Evolutionary conservation across 2,797 vertebrate species (phyloP).

Genomic region (Xiphophorus birchmanni): DNA sequence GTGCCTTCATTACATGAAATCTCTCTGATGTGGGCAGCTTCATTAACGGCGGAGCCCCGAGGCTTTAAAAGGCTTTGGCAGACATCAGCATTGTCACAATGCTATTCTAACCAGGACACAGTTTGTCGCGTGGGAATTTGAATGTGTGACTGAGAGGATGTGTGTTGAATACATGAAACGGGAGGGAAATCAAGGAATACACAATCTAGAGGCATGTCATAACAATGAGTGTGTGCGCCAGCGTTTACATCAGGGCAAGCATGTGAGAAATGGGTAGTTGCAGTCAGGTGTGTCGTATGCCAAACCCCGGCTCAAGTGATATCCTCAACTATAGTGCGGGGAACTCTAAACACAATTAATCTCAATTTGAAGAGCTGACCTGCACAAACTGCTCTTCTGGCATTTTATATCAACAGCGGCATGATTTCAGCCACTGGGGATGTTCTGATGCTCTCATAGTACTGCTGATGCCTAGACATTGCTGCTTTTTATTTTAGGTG

Average conservation of each 20-base stretch:
- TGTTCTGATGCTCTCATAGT: slow-evolving; percentile 26
- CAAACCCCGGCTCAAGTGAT: slow-evolving; percentile 39
- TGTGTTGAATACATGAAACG: slow-evolving; percentile 27
- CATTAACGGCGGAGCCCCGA: slow-evolving; percentile 62
- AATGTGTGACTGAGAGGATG: slow-evolving; percentile 17
- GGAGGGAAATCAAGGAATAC: slow-evolving; percentile 27
- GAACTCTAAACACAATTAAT: slow-evolving; percentile 61
- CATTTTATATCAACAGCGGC: slow-evolving; percentile 46
- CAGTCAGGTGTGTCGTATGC: slow-evolving; percentile 1
- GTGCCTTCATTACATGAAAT: slow-evolving; percentile 63
- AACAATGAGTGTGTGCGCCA: slow-evolving; percentile 3
- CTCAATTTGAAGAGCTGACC: slow-evolving; percentile 56
- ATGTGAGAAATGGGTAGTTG: slow-evolving; percentile 6
- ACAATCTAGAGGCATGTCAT: slow-evolving; percentile 20
- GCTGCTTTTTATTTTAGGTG: slow-evolving; percentile 33
- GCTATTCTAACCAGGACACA: slow-evolving; percentile 50
- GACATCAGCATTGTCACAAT: slow-evolving; percentile 67
- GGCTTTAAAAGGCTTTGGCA: slow-evolving; percentile 69
- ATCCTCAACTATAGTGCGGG: slow-evolving; percentile 36
- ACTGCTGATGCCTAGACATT: slow-evolving; percentile 51
- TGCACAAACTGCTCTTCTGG: slow-evolving; percentile 34
- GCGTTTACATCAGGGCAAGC: slow-evolving; percentile 9
- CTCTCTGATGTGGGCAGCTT: slow-evolving; percentile 67
- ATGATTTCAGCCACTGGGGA: slow-evolving; percentile 37
- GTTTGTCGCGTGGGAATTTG: slow-evolving; percentile 43